Percentiles rank a stretch among this genome's conserved stretches.
Evolutionary conservation across 2,113 vertebrate species (phyloP).

Genomic region (Camelus bactrianus): DNA sequence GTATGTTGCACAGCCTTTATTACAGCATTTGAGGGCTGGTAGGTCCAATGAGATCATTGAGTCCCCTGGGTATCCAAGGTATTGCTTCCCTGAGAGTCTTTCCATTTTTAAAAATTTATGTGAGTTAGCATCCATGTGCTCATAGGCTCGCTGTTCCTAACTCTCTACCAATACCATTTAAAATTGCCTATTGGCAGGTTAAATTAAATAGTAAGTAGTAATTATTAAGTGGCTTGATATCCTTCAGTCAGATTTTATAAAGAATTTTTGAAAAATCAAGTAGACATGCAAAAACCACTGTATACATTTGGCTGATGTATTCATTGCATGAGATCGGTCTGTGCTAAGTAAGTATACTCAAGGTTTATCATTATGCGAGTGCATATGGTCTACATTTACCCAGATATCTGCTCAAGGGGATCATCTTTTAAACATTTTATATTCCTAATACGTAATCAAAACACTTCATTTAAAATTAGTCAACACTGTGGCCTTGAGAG

Average conservation of each 20-base stretch:
- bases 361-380: not conserved
- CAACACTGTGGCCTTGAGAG: not conserved
- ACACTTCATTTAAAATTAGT: not conserved
- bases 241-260: not conserved
- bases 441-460: not conserved
- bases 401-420: not conserved
- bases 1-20: conserved; percentile 14
- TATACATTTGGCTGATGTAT: not conserved
- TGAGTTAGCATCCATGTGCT: not conserved
- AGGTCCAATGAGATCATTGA: not conserved
- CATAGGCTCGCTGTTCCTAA: not conserved
- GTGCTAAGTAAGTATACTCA: not conserved
- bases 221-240: conserved; percentile 24
- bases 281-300: not conserved
- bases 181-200: not conserved
- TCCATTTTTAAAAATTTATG: conserved; percentile 5
- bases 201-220: conserved; percentile 36
- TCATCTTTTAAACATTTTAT: not conserved
- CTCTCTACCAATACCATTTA: not conserved
- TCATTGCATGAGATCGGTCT: not conserved
- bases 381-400: not conserved
- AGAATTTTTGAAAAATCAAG: conserved; percentile 30
- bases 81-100: not conserved
- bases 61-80: not conserved
- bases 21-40: not conserved